Evolutionary conservation across 1,140 invertebrate species (phyloP), one percentile per base, ranked within the genome.

Genomic region (Drosophila ironensis): DNA sequence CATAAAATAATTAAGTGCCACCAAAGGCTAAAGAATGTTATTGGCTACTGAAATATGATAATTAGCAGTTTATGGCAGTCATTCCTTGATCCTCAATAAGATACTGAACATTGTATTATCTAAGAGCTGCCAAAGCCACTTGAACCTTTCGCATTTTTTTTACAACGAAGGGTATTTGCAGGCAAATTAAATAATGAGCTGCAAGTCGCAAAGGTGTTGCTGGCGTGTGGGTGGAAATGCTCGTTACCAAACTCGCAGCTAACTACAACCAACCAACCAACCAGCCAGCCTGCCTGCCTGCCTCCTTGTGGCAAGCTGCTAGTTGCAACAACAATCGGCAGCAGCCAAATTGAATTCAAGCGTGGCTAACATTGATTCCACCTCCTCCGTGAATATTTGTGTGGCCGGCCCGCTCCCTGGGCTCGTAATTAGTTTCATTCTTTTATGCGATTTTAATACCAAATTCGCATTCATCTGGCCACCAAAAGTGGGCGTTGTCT

Each of bases 371-470:
- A 84, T 86, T 84, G 78, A 78, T 84, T 60, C 63, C 28, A 4
- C 8, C 16, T 28, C 30, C 7, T 33, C 11, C 11, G n/a, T n/a
- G n/a, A n/a, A n/a, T n/a, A n/a, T n/a, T n/a, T n/a, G n/a, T n/a
- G n/a, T n/a, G 24, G 1, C 19, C 51, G 3, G 8, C 8, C 7
- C 16, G 11, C 16, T 24, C 16, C 33, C 17, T 41, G 35, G 14
- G 24, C 25, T 28, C 54, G 63, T 73, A 84, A 84, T 84, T 74
- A 86, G 80, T 86, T 73, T 71, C 57, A 75, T 82, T 67, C 59
- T 72, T 41, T 81, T 76, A 82, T 84, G 80, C 51, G 73, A 84
- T 59, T 82, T 82, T 86, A 82, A 82, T 84, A 28, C 51, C 73
- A 30, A 78, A 78, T 76, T 71, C 71, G 33, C 28, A 37, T 28